Base-by-base conservation (phyloP, 2,888 invertebrate species). In the Dromius quadrimaculatus region DNA sequence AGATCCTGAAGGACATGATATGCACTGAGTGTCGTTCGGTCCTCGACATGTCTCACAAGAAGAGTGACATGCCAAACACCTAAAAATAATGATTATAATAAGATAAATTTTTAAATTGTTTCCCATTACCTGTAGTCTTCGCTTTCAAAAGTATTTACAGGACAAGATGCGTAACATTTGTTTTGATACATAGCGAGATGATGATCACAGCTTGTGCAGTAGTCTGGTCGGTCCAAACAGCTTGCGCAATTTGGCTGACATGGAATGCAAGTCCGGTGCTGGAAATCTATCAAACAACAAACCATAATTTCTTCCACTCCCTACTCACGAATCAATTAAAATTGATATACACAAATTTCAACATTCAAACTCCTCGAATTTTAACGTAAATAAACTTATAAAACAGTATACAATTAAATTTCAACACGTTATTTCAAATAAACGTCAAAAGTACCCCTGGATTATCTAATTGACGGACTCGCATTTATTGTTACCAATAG, bases 231-330 rank as follows among this genome's bases (percentile, higher is more conserved):
- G 75, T 93, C 92, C 75, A 92, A 91, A 78, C 95, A 95, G 71
- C 92, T 92, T 20, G 90, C 92, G 79, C 95, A 94, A 79, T 94
- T 93, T 5, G 93, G 89, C 71, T 92, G 92, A 79, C 95, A 95
- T 0, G 94, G 91, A 2, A 92, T 88, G 80, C 95, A 95, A 0
- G 91, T 90, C 73, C 90, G 89, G 70, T 92, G 70, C 62, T 62
- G 62, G 38, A 70, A 70, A 62, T 70, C 70, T 86, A 73, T 89
- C n/a, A n/a, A n/a, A n/a, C n/a, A n/a, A n/a, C n/a, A n/a, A n/a
- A n/a, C n/a, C n/a, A 89, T 45, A n/a, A n/a, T n/a, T n/a, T n/a
- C n/a, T n/a, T n/a, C n/a, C n/a, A n/a, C n/a, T n/a, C n/a, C n/a
- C n/a, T n/a, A n/a, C n/a, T n/a, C n/a, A n/a, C n/a, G n/a, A n/a